Evolutionary conservation across 2,113 vertebrate genomes (phyloP).

Genomic region (Lanius collurio): DNA sequence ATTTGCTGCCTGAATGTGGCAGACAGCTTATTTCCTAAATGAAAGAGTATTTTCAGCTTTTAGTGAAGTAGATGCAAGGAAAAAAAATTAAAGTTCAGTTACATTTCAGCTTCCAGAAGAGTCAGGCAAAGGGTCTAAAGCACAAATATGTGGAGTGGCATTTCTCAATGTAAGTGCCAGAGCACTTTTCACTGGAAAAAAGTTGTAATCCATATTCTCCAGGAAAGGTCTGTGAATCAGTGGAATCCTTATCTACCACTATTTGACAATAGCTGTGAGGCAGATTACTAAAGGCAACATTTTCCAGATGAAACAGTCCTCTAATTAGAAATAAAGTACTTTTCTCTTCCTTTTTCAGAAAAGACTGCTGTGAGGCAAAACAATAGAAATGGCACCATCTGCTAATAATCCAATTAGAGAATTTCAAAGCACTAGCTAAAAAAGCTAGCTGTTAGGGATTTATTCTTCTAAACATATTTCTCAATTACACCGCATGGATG

Average conservation of each 20-base stretch:
- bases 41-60: background rate
- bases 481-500: slow-evolving; percentile 20
- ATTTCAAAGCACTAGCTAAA: slow-evolving; percentile 59
- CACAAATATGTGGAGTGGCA: background rate
- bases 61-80: background rate
- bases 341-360: slow-evolving; percentile 27
- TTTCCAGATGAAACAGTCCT: slow-evolving; percentile 34
- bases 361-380: slow-evolving; percentile 51
- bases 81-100: background rate
- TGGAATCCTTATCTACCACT: slow-evolving; percentile 29
- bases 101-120: background rate
- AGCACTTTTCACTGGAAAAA: background rate
- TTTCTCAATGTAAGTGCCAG: background rate
- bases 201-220: background rate
- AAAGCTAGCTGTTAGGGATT: slow-evolving; percentile 36
- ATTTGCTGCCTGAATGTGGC: background rate
- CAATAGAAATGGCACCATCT: slow-evolving; percentile 66
- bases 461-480: slow-evolving; percentile 58
- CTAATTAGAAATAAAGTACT: slow-evolving; percentile 40
- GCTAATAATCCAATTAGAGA: slow-evolving; percentile 70
- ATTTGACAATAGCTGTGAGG: slow-evolving; percentile 46
- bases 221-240: background rate
- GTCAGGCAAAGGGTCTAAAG: background rate
- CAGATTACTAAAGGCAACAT: slow-evolving; percentile 25
- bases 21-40: background rate